Evolutionary conservation across 2,888 invertebrate species (phyloP), one percentile per base, ranked within the genome.

Genomic region (Cordilura impudica): DNA sequence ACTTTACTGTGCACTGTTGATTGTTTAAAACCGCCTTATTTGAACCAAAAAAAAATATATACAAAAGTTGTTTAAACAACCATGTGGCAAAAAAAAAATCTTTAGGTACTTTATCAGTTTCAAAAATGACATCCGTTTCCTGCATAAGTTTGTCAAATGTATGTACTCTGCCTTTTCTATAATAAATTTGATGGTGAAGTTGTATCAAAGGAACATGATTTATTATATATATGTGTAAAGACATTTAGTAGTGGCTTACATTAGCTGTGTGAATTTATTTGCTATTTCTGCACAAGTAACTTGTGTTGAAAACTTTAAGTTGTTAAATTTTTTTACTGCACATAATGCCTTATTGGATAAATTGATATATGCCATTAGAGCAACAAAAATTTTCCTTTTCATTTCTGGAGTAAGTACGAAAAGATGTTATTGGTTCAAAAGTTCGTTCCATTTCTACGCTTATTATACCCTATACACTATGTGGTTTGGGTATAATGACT

Each of bases 161-260:
- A 8, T 29, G 12, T 35, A 12, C 2, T 35, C 35, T 8, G 10
- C 12, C 12, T 12, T 12, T 12, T 6, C 35, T 35, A 12, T 12
- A 35, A 10, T 12, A 12, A 35, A 35, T 12, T 1, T 45, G 31
- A 8, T 54, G 29, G 1, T 10, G 14, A 10, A 6, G 5, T 18
- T 35, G 12, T 4, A 35, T 4, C 10, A 35, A 35, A 26, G 67
- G 54, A 56, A 23, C 31, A 67, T 63, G 58, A 78, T 73, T 78
- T 73, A 73, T 73, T 63, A 78, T 53, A n/a, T n/a, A 35, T 35
- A 45, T 65, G 56, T 69, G 63, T 58, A 63, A 73, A 61, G 65
- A n/a, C n/a, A n/a, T 4, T 26, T 4, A 69, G 35, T 35, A 58
- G 53, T 78, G 67, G 61, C 78, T 67, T 65, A 73, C 69, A 69